These are phyloP conservation scores for Caenorhabditis tropicalis DNA, from an alignment of 1,140 invertebrate species.

Conservation along the genomic window DNA sequence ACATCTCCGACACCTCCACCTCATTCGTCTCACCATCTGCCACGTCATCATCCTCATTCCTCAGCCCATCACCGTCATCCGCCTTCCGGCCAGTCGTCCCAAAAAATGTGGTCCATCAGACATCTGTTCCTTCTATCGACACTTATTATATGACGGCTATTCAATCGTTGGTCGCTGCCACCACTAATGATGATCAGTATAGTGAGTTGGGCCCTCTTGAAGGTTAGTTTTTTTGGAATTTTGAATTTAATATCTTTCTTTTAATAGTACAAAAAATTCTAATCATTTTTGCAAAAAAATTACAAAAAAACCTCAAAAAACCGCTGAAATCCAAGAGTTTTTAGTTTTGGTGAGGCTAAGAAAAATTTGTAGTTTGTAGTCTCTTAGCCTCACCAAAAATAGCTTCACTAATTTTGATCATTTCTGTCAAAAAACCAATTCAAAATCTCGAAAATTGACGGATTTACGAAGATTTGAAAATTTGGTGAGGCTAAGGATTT, in stretches of 20 bases:
- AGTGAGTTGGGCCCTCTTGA: neutral
- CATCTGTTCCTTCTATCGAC: neutral
- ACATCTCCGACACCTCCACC: neutral
- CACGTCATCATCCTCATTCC: neutral
- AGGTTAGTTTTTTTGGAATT: neutral
- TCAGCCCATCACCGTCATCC: neutral
- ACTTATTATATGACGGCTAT: conserved; percentile 21
- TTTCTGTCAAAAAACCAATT: too few species aligned
- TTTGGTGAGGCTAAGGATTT: too few species aligned
- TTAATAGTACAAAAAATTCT: too few species aligned
- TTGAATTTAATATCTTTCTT: too few species aligned
- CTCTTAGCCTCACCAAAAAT: too few species aligned
- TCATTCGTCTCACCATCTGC: neutral
- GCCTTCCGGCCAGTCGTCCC: conserved; percentile 45
- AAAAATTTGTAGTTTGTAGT: too few species aligned
- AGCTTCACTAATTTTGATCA: too few species aligned
- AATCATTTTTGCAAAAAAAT: neutral
- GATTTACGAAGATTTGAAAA: too few species aligned
- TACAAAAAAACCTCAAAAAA: neutral
- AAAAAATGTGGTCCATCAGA: neutral
- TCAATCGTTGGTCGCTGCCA: neutral
- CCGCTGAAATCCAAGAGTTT: neutral
- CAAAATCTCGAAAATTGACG: too few species aligned
- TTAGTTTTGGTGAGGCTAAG: too few species aligned
- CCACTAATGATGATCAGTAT: neutral